These are phyloP conservation scores for Rhizoglyphus robini DNA, from an alignment of 1,140 invertebrate species.

Conservation along the genomic window DNA sequence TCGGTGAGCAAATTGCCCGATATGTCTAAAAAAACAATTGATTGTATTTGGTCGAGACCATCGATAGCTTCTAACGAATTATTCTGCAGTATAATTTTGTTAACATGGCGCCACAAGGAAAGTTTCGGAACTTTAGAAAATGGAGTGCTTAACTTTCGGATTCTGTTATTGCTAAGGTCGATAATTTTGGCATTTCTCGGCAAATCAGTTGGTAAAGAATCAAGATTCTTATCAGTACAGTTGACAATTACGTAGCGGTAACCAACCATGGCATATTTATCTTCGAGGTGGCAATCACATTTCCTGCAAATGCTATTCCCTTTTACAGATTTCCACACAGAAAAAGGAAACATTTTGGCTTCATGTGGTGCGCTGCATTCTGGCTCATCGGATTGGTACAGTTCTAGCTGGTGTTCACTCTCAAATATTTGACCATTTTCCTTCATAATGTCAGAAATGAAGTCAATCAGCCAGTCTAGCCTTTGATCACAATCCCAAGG, in stretches of 20 bases:
- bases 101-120: conserved; percentile 18
- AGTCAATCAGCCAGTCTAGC: conserved; percentile 15
- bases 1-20: conserved; percentile 24
- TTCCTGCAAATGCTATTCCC: conserved; percentile 23
- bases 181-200: conserved; percentile 25
- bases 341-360: conserved; percentile 19
- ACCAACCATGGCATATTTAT: conserved; percentile 20
- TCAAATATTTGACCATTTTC: conserved; percentile 18
- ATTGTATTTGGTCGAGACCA: conserved; percentile 20
- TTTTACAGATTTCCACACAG: conserved; percentile 18
- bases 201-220: conserved; percentile 20
- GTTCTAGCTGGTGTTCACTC: conserved; percentile 13
- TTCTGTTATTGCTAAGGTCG: conserved; percentile 23
- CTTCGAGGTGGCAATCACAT: conserved; percentile 23
- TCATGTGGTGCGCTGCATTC: conserved; percentile 21
- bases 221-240: conserved; percentile 20
- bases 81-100: conserved; percentile 22
- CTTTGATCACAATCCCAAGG: conserved; percentile 25
- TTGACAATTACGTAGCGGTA: conserved; percentile 18
- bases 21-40: conserved; percentile 22
- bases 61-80: conserved; percentile 23
- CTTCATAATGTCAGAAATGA: background rate
- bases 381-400: conserved; percentile 11
- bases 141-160: conserved; percentile 19
- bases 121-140: conserved; percentile 2